Base-by-base conservation (phyloP, 2,113 vertebrate species). In the Clarias batrachus region DNA sequence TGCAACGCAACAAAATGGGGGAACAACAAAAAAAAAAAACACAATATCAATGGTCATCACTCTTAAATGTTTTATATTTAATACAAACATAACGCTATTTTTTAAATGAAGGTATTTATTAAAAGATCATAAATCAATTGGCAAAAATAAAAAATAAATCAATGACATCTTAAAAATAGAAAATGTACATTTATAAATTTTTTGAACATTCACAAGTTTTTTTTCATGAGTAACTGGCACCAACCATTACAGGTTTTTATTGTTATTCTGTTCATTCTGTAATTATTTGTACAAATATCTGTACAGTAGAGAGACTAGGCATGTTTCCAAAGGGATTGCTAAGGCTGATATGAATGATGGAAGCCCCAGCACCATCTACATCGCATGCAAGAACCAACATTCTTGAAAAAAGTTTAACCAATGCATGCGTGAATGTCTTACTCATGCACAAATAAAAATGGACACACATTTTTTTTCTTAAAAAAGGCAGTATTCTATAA, bases 111-210 rank as follows among this genome's bases (percentile, higher is more conserved):
- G 33, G 88, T 63, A 89, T 95, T 94, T 95, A 94, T 93, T 94
- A 90, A 90, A 89, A 90, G 90, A 91, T 87, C 92, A 94, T 89
- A 93, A 93, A 92, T 89, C 74, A 86, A 88, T 90, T 80, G 86
- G 83, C 57, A 62, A 70, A 71, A 59, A 48, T 48, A 8, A 88
- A 85, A 88, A 90, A 90, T 86, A 87, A 88, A 84, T 84, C 83
- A 91, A 87, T 87, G 80, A 91, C 83, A 88, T 81, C 88, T 85
- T 91, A 84, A 92, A 93, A 94, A 93, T 93, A 92, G 92, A 94
- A 95, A 94, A 94, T 94, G 91, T 94, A 93, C 92, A 93, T 93
- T 92, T 92, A 91, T 90, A 91, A 86, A 88, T 90, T 87, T 87
- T 89, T 87, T 91, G 91, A 93, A 91, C 90, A 89, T 88, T 90